Percentiles rank a stretch among this genome's conserved stretches.
phyloP scores from a whole-genome alignment of 2,113 vertebrate genomes.

The Urocolius indicus region DNA sequence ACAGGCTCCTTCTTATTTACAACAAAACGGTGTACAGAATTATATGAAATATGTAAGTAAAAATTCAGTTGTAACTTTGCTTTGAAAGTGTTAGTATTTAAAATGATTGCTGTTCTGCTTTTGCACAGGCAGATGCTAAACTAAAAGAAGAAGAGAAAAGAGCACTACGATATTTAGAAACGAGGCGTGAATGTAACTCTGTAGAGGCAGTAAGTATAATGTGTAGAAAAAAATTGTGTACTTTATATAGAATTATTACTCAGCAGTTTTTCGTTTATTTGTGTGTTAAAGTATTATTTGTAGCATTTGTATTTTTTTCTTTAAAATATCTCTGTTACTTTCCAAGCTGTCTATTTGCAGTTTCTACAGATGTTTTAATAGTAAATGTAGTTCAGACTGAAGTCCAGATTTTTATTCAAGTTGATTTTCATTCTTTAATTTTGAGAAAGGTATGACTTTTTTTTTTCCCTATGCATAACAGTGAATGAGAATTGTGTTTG shows the following conservation, averaged over 20 bases:
- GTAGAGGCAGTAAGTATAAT: constrained; percentile 94
- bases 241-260: background rate
- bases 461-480: background rate
- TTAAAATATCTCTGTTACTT: background rate
- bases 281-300: background rate
- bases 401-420: background rate
- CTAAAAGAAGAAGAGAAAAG: constrained; percentile 98
- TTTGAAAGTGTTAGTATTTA: constrained; percentile 46
- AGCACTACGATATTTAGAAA: constrained; percentile 96
- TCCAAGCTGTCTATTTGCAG: background rate
- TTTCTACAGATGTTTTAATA: background rate
- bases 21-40: constrained; percentile 99
- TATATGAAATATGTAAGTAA: constrained; percentile 99
- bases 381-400: background rate
- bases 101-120: constrained; percentile 77
- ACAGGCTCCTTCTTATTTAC: constrained; percentile 96
- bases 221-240: background rate
- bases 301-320: background rate
- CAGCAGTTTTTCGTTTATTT: background rate
- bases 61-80: constrained; percentile 33
- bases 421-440: background rate
- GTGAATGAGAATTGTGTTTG: background rate
- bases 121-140: constrained; percentile 95
- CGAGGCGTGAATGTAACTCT: constrained; percentile 97
- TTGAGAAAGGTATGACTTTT: background rate